Evolutionary conservation across 1,140 invertebrate genomes (phyloP), one percentile per base, ranked within the genome.

Genomic region (Bombus sibiricus): DNA sequence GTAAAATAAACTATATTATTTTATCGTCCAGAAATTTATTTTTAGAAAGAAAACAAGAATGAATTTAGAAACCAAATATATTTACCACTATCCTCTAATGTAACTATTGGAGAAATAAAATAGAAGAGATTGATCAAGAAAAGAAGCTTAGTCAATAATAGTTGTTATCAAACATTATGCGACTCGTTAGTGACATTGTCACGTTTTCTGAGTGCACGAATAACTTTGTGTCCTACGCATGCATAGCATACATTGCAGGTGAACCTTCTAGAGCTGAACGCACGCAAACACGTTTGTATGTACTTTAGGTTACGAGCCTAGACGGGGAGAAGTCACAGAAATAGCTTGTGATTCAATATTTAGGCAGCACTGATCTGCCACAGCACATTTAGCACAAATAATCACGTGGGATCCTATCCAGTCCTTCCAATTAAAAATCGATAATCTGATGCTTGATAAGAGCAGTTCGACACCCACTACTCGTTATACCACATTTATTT

Each of bases 271-370:
- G 66, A 62, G 69, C 32, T 74, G 71, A 64, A 64, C n/a, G n/a
- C 34, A 53, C 15, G 53, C 34, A 34, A 75, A 22, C 22, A 69
- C 25, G 32, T 76, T 32, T 68, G 66, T 68, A 39, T 18, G 37
- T 78, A 71, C 68, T 28, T 62, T 32, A 22, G 25, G 75, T 73
- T 76, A 79, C 39, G 64, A 87, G 57, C 68, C 57, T 81, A 74
- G 81, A 76, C 47, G 32, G 34, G 62, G 82, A 77, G 80, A 71
- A 78, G 88, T 34, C 69, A 90, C 91, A 89, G 79, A 91, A 93
- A 91, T 92, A 92, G 85, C 85, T 57, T 8, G 85, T 93, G 92
- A 93, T 89, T 93, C 92, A 92, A 92, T 93, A 92, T 92, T 92
- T 92, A 89, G 90, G 86, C 88, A 90, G 86, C 83, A 73, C 64